Evolutionary conservation across 2,888 invertebrate genomes (phyloP).

Genomic region (Cheiracanthium punctorium): DNA sequence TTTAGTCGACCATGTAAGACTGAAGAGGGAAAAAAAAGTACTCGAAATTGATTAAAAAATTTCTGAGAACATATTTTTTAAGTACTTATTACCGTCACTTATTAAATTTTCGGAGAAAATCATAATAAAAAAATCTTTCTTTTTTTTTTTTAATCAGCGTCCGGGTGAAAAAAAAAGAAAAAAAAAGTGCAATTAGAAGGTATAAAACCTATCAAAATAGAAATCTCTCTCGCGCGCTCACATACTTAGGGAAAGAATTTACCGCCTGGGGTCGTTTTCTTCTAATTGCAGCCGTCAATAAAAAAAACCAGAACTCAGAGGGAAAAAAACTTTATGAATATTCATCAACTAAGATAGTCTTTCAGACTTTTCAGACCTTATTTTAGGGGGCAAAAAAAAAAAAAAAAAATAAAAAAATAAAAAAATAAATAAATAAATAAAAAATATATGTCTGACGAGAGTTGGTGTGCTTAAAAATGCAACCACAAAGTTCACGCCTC

Average conservation of each 20-base stretch:
- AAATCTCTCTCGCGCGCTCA: slow-evolving; percentile 15
- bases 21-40: neutral
- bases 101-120: slow-evolving; percentile 44
- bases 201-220: slow-evolving; percentile 52
- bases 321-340: slow-evolving; percentile 56
- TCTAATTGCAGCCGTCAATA: slow-evolving; percentile 56
- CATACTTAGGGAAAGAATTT: slow-evolving; percentile 33
- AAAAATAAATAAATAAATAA: too few species aligned
- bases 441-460: neutral
- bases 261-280: slow-evolving; percentile 21
- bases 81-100: slow-evolving; percentile 31
- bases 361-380: neutral
- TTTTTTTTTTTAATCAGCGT: neutral
- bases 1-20: neutral
- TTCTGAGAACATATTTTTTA: slow-evolving; percentile 10
- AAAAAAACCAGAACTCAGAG: neutral
- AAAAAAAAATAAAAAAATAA: too few species aligned
- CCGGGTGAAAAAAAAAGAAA: neutral
- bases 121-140: slow-evolving; percentile 5
- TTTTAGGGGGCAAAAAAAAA: neutral
- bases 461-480: neutral
- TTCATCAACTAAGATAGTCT: slow-evolving; percentile 25
- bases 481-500: neutral
- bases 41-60: neutral
- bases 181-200: slow-evolving; percentile 50